Evolutionary conservation across 2,888 invertebrate genomes (phyloP).

Genomic region (Trachelus iudaicus): DNA sequence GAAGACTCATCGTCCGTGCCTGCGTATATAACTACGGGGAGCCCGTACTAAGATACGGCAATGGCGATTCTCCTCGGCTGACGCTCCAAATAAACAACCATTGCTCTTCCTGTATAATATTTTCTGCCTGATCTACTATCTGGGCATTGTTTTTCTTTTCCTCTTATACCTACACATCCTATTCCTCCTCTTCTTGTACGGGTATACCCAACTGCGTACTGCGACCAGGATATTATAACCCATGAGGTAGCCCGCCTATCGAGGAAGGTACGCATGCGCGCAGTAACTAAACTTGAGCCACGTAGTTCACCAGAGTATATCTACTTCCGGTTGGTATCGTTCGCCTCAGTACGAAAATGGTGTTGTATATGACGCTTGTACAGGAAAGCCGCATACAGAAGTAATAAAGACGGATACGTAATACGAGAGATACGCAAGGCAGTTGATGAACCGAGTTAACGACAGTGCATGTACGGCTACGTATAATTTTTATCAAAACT

Average conservation of each 20-base stretch:
- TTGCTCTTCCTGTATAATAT: neutral
- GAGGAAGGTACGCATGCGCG: neutral
- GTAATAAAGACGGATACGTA: neutral
- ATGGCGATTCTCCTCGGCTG: neutral
- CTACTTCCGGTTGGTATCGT: neutral
- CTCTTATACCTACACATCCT: neutral
- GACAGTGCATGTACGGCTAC: neutral
- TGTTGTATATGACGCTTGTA: neutral
- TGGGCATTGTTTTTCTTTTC: neutral
- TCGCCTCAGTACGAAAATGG: neutral
- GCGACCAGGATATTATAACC: no score
- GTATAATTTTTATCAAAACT: neutral
- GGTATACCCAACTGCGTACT: neutral
- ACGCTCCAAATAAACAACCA: neutral
- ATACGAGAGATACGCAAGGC: neutral
- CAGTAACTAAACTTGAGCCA: neutral
- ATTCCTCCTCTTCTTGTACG: neutral
- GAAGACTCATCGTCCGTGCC: neutral
- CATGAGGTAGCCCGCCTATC: neutral
- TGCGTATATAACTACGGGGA: neutral
- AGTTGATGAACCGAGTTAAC: neutral
- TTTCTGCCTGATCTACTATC: neutral
- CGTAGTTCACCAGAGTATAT: neutral
- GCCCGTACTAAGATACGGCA: neutral
- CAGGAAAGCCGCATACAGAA: neutral